Evolutionary conservation across 1,140 invertebrate species (phyloP).

Genomic region (Drosophila insularis): DNA sequence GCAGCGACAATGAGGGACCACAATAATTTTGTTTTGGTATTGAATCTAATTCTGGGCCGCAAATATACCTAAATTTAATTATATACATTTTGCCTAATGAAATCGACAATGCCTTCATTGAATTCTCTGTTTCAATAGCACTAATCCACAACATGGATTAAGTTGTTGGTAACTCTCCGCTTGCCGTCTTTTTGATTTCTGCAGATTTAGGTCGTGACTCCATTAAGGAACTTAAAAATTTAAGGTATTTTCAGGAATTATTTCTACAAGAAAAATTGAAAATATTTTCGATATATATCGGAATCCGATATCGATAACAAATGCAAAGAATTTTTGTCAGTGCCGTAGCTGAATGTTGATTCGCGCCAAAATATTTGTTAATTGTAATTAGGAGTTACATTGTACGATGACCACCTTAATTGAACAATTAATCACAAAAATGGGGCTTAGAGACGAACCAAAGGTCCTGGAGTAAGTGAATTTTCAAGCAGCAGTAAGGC

Average conservation of each 20-base stretch:
- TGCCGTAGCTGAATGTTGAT: background rate
- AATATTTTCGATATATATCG: too few species aligned
- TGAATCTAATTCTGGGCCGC: slow-evolving; percentile 63
- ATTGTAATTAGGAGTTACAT: slow-evolving; percentile 17
- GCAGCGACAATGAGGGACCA: slow-evolving; percentile 89
- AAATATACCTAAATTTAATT: slow-evolving; percentile 32
- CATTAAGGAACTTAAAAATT: too few species aligned
- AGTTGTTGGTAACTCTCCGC: too few species aligned
- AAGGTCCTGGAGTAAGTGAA: slow-evolving; percentile 60
- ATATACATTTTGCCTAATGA: slow-evolving; percentile 33
- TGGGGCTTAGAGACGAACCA: slow-evolving; percentile 71
- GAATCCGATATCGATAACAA: background rate
- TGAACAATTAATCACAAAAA: slow-evolving; percentile 70
- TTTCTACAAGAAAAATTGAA: too few species aligned
- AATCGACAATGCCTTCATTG: background rate
- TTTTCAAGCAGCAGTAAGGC: background rate
- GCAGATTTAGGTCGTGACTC: too few species aligned
- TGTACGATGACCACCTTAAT: slow-evolving; percentile 68
- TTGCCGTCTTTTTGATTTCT: too few species aligned
- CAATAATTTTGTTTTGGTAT: slow-evolving; percentile 32
- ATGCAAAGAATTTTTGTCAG: too few species aligned
- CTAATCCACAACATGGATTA: too few species aligned
- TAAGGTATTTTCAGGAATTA: too few species aligned
- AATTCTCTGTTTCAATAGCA: too few species aligned
- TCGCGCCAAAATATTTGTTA: slow-evolving; percentile 34